Evolutionary conservation across 2,888 invertebrate genomes (phyloP).

Genomic region (Agrochola lota): DNA sequence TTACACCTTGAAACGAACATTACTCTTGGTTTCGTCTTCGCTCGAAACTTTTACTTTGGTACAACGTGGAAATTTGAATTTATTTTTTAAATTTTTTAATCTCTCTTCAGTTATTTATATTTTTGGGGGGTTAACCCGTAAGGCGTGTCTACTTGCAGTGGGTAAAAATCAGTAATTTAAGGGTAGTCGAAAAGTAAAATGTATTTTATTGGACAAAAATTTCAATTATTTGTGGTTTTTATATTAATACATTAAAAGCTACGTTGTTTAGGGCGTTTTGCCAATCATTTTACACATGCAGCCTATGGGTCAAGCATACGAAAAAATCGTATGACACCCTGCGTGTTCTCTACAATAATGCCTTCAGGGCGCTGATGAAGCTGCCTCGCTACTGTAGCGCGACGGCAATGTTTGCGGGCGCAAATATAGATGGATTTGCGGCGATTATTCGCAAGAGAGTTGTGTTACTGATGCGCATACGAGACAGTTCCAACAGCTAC

Average conservation of each 20-base stretch:
- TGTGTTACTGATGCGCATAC: background rate
- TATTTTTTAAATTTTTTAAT: slow-evolving; percentile 54
- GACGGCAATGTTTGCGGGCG: too few species aligned
- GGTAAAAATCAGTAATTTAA: background rate
- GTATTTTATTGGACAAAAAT: background rate
- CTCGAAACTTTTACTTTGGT: slow-evolving; percentile 72
- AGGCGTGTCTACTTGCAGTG: background rate
- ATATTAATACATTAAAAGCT: background rate
- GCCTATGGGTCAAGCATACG: too few species aligned
- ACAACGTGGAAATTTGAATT: slow-evolving; percentile 51
- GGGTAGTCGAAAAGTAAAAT: background rate
- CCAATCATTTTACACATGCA: too few species aligned
- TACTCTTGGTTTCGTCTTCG: slow-evolving; percentile 80
- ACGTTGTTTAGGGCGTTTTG: too few species aligned
- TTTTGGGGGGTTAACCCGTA: background rate
- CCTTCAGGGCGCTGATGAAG: too few species aligned
- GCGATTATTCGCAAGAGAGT: background rate
- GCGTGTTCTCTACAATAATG: too few species aligned
- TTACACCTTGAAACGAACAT: slow-evolving; percentile 80
- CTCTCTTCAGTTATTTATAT: background rate
- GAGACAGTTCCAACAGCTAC: background rate
- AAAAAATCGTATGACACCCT: too few species aligned
- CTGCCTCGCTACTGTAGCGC: too few species aligned
- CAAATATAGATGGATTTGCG: too few species aligned
- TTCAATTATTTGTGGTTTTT: background rate